A percentile compares a stretch with the other conserved stretches of the same genome.
These are phyloP conservation scores for Adelges cooleyi DNA, from an alignment of 1,140 invertebrate genomes.

Conservation along the genomic window DNA sequence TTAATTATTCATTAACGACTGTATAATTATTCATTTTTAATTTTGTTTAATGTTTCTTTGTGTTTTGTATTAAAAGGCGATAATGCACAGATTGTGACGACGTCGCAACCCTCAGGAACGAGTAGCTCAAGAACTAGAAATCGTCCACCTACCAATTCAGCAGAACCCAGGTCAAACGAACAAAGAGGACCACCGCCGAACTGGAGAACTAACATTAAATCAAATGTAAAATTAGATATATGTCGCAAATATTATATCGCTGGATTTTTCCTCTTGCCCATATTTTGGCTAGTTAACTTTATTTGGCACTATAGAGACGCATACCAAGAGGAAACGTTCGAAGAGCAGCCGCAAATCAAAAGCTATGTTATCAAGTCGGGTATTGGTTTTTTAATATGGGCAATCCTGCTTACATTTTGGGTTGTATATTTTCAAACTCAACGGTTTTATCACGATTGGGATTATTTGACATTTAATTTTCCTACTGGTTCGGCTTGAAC, in stretches of 20 bases:
- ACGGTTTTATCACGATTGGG: conserved; percentile 8
- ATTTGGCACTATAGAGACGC: conserved; percentile 18
- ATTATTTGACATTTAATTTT: conserved; percentile 14
- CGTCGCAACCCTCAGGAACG: neutral
- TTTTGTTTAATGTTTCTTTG: too few species aligned
- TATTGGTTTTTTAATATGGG: conserved; percentile 3
- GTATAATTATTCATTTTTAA: too few species aligned
- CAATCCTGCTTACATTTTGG: neutral
- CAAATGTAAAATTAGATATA: neutral
- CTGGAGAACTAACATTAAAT: conserved; percentile 21
- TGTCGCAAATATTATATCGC: conserved; percentile 20
- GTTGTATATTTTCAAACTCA: conserved; percentile 19
- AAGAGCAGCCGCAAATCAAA: conserved; percentile 9
- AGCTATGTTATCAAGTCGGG: conserved; percentile 5
- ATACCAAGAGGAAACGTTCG: conserved; percentile 3
- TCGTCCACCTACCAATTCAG: neutral
- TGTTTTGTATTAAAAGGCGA: too few species aligned
- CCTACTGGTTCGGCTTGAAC: conserved; percentile 10
- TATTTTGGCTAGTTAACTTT: conserved; percentile 22
- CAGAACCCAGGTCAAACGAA: neutral
- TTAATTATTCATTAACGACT: too few species aligned
- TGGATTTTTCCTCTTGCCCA: conserved; percentile 5
- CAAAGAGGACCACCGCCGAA: conserved; percentile 2
- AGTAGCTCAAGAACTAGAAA: neutral
- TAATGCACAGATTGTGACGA: neutral